Evolutionary conservation across 2,888 invertebrate genomes (phyloP).

Genomic region (Parnassius orleans): DNA sequence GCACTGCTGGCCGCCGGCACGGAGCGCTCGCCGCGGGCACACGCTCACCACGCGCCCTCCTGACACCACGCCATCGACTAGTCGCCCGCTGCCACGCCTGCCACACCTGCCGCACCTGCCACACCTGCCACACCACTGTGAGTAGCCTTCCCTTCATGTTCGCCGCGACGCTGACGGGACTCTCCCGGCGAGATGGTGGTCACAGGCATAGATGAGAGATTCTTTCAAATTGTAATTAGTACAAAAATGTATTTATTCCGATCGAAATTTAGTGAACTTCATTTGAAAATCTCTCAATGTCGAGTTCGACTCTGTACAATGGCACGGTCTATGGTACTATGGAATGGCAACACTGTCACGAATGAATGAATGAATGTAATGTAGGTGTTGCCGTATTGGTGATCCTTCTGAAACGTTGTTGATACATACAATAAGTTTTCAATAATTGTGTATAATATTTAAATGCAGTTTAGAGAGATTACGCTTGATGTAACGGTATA

Average conservation of each 20-base stretch:
- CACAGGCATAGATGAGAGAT: neutral
- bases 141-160: too few relatives aligned
- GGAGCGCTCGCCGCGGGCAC: conserved; percentile 85
- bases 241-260: conserved; percentile 5
- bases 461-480: conserved; percentile 36
- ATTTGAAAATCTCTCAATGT: conserved; percentile 1
- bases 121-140: neutral
- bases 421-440: conserved; percentile 46
- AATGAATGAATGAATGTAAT: neutral
- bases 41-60: conserved; percentile 57
- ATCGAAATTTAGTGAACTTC: conserved; percentile 1
- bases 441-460: conserved; percentile 48
- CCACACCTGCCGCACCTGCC: conserved; percentile 37
- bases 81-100: conserved; percentile 30
- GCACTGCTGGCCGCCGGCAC: conserved; percentile 92
- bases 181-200: neutral
- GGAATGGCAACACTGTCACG: conserved; percentile 20
- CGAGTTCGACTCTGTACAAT: neutral
- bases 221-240: conserved; percentile 1
- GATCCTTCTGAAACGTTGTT: conserved; percentile 41
- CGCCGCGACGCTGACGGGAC: neutral
- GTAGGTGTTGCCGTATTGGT: conserved; percentile 44
- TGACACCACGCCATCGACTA: conserved; percentile 67
- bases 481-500: conserved; percentile 46
- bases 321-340: conserved; percentile 18